Evolutionary conservation across 2,797 vertebrate species (phyloP).

Genomic region (Trematomus bernacchii): DNA sequence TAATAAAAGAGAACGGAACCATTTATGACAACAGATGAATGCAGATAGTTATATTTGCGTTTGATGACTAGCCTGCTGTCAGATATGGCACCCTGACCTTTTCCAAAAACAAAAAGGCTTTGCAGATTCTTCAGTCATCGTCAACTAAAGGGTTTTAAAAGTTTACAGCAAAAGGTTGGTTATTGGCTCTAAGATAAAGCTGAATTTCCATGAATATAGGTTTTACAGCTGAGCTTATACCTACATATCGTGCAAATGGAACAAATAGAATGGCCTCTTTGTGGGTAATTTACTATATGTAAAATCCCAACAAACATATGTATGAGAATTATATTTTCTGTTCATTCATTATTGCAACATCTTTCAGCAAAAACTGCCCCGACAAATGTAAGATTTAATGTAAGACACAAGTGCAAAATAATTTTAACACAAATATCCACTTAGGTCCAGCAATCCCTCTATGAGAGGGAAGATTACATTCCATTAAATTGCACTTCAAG

Average conservation of each 20-base stretch:
- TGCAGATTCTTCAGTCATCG: background rate
- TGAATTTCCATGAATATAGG: background rate
- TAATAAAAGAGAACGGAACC: background rate
- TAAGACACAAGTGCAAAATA: constrained; percentile 38
- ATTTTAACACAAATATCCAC: constrained; percentile 47
- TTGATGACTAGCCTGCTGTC: background rate
- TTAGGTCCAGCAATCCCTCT: constrained; percentile 28
- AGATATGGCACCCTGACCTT: constrained; percentile 14
- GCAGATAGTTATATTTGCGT: background rate
- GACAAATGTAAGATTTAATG: constrained; percentile 67
- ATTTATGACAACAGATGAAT: constrained; percentile 25
- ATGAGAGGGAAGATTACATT: constrained; percentile 39
- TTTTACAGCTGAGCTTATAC: background rate
- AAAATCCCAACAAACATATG: background rate
- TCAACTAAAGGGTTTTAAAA: constrained; percentile 15
- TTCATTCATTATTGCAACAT: constrained; percentile 45
- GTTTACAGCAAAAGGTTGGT: background rate
- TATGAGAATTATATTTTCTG: constrained; percentile 25
- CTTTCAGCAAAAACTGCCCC: constrained; percentile 55
- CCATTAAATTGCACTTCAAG: constrained; percentile 36
- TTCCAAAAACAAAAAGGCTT: background rate
- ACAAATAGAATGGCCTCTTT: constrained; percentile 16
- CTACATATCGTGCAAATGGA: background rate
- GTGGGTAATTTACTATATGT: background rate
- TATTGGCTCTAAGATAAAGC: too few species aligned